phyloP scores from a whole-genome alignment of 2,888 invertebrate genomes.

The Dorcus parallelipipedus region DNA sequence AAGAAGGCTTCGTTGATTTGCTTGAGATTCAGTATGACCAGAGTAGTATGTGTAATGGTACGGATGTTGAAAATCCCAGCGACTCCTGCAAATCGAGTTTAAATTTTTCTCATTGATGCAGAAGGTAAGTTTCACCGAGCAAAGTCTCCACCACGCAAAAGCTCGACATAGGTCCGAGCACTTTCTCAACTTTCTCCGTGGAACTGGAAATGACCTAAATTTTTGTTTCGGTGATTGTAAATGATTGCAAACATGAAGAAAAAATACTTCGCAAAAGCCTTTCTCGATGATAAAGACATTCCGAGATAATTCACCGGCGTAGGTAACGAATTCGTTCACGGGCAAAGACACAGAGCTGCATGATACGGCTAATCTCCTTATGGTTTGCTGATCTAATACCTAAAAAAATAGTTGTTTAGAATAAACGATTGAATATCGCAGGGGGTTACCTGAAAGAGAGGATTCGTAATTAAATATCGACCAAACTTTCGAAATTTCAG shows the following conservation, averaged over 20 bases:
- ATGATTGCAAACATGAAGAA: too few species aligned
- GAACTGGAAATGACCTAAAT: constrained; percentile 22
- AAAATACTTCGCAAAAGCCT: constrained; percentile 27
- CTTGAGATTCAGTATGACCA: constrained; percentile 17
- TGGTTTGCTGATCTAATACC: constrained; percentile 7
- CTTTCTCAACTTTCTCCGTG: constrained; percentile 22
- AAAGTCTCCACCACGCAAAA: constrained; percentile 26
- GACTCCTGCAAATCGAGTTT: constrained; percentile 7
- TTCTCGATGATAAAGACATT: constrained; percentile 28
- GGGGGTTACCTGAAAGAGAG: constrained; percentile 23
- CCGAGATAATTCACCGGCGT: constrained; percentile 27
- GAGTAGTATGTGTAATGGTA: constrained; percentile 21
- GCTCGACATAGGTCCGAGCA: constrained; percentile 19
- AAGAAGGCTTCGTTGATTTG: constrained; percentile 18
- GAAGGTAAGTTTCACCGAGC: constrained; percentile 12
- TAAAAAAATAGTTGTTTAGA: neutral
- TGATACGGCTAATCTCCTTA: constrained; percentile 18
- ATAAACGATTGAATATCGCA: neutral
- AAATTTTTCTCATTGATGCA: neutral
- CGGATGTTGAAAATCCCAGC: constrained; percentile 23
- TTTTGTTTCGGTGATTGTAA: neutral
- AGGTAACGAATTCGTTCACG: constrained; percentile 26
- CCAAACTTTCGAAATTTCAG: constrained; percentile 25
- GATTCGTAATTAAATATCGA: constrained; percentile 17
- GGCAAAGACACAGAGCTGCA: constrained; percentile 21